phyloP scores from a whole-genome alignment of 2,888 invertebrate species.

The Ophraella communa region DNA sequence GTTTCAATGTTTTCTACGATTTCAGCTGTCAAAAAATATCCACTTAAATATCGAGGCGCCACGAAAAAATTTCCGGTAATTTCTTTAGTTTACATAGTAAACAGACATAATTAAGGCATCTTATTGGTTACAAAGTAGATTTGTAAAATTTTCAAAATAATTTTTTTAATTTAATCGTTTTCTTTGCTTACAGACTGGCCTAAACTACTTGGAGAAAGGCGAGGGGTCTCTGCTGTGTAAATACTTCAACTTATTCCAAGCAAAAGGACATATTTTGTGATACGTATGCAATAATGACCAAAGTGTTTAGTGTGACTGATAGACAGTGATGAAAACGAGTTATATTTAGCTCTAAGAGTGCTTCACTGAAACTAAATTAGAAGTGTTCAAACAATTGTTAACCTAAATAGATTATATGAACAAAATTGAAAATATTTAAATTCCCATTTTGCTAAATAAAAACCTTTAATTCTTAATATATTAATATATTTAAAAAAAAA shows the following conservation, averaged over 20 bases:
- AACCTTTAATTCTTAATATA: too few relatives aligned
- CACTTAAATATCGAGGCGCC: too few relatives aligned
- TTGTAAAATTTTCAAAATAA: not conserved
- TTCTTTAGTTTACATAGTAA: too few relatives aligned
- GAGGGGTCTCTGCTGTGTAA: conserved; percentile 29
- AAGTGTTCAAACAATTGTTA: not conserved
- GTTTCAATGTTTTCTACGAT: too few relatives aligned
- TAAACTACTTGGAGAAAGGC: not conserved
- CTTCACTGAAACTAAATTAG: not conserved
- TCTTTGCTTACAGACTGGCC: not conserved
- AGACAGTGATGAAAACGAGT: not conserved
- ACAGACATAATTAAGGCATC: too few relatives aligned
- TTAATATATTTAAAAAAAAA: not conserved
- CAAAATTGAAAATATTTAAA: too few relatives aligned
- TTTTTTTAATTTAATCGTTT: not conserved
- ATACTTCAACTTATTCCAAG: conserved; percentile 30
- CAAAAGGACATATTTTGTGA: conserved; percentile 49
- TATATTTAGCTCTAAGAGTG: not conserved
- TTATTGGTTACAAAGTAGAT: too few relatives aligned
- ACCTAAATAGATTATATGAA: too few relatives aligned
- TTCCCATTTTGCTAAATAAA: too few relatives aligned
- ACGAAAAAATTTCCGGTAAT: too few relatives aligned
- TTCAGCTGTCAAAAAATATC: too few relatives aligned
- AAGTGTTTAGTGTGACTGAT: conserved; percentile 45
- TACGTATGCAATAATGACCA: conserved; percentile 58